A percentile compares a stretch with the other conserved stretches of the same genome.
Conservation (phyloP, 2,113 vertebrate genomes). For the Oncorhynchus masou region DNA sequence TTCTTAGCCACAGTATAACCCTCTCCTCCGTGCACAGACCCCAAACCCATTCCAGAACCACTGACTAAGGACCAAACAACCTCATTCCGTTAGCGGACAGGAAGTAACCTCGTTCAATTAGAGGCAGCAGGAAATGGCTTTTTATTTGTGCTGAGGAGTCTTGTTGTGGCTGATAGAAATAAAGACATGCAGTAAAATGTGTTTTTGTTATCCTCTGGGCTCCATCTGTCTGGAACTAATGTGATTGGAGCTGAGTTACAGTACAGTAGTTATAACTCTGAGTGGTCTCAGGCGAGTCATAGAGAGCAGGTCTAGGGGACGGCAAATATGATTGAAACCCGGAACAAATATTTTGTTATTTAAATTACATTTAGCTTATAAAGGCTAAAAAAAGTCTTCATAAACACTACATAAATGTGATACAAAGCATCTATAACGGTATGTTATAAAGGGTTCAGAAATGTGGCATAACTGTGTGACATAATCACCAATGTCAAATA, state of each 20-base stretch:
- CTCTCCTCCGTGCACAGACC: neutral
- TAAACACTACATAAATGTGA: no score
- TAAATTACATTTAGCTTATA: no score
- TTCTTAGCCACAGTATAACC: neutral
- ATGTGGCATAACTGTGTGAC: no score
- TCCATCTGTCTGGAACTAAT: conserved; percentile 35
- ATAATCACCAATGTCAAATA: no score
- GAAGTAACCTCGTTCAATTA: conserved; percentile 13
- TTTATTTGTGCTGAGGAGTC: neutral
- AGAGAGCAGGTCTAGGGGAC: conserved; percentile 2
- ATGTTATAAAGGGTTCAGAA: no score
- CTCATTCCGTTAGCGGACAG: conserved; percentile 5
- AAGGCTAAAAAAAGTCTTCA: no score
- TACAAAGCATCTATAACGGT: no score
- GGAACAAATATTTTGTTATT: neutral
- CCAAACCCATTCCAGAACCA: neutral
- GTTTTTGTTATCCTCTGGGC: conserved; percentile 27
- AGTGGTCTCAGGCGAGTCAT: conserved; percentile 23
- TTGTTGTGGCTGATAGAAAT: neutral
- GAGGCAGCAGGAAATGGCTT: neutral
- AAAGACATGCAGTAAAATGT: conserved; percentile 28
- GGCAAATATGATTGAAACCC: conserved; percentile 9
- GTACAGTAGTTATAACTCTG: conserved; percentile 11
- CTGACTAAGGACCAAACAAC: neutral
- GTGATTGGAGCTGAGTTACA: conserved; percentile 34